These are phyloP conservation scores for Trialeurodes vaporariorum DNA, from an alignment of 1,140 invertebrate genomes.

Conservation along the genomic window DNA sequence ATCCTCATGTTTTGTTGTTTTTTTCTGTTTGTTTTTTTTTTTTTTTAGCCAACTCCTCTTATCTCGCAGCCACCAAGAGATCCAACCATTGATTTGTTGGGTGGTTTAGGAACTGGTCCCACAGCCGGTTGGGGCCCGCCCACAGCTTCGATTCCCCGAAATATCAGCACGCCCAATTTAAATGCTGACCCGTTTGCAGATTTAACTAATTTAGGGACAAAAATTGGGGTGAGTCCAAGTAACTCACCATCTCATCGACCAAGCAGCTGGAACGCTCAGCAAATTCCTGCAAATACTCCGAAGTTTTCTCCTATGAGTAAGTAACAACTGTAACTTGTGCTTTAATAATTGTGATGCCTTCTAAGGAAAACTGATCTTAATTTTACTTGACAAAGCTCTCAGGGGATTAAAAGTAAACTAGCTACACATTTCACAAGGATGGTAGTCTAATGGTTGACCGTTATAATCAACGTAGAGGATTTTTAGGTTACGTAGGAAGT, in stretches of 20 bases:
- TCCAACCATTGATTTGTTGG: neutral
- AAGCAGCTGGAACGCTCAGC: constrained; percentile 2
- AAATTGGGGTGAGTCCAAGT: neutral
- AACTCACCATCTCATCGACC: constrained; percentile 6
- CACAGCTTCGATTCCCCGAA: constrained; percentile 40
- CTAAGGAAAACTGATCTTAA: too few relatives aligned
- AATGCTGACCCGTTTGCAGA: constrained; percentile 44
- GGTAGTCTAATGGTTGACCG: too few relatives aligned
- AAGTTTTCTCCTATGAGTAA: neutral
- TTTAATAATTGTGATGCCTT: too few relatives aligned
- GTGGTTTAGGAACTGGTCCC: neutral
- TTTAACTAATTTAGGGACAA: constrained; percentile 28
- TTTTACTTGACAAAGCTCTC: too few relatives aligned
- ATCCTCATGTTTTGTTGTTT: constrained; percentile 20
- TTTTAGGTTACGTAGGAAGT: too few relatives aligned
- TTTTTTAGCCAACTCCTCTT: neutral
- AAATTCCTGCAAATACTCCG: neutral
- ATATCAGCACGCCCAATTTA: constrained; percentile 47
- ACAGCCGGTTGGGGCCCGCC: constrained; percentile 14
- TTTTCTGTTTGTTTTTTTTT: neutral
- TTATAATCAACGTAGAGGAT: too few relatives aligned
- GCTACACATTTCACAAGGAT: too few relatives aligned
- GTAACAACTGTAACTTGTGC: too few relatives aligned
- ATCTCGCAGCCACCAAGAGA: neutral
- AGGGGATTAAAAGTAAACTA: too few relatives aligned